phyloP scores from a whole-genome alignment of 2,797 vertebrate species.

The Gymnothorax javanicus region DNA sequence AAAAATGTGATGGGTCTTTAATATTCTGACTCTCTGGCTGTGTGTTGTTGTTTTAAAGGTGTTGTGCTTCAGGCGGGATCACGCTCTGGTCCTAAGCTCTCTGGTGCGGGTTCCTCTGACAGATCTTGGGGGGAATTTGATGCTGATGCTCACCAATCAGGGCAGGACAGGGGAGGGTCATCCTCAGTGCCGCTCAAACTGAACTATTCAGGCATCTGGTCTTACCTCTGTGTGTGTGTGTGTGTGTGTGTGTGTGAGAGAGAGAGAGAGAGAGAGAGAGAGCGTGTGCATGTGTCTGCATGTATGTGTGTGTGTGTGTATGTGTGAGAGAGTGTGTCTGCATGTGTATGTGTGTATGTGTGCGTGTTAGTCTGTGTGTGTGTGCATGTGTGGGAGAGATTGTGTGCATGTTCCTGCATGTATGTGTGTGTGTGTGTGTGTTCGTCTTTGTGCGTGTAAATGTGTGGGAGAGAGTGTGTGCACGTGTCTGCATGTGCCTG shows the following conservation, averaged over 20 bases:
- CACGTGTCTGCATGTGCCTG: neutral
- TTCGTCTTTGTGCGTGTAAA: too few species aligned
- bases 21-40: neutral
- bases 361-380: neutral
- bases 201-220: constrained; percentile 43
- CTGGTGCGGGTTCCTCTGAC: neutral
- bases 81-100: neutral
- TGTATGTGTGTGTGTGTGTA: neutral
- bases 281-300: neutral
- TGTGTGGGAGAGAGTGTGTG: too few species aligned
- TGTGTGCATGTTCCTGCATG: neutral
- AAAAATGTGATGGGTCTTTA: too few species aligned
- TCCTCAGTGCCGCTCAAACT: constrained; percentile 65
- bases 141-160: constrained; percentile 64
- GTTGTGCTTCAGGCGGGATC: neutral
- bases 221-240: constrained; percentile 24
- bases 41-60: too few species aligned
- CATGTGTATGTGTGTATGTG: neutral
- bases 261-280: neutral
- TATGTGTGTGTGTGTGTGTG: neutral
- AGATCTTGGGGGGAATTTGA: constrained; percentile 13
- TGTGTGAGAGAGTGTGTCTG: neutral
- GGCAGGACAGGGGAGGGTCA: constrained; percentile 66
- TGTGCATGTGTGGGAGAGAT: neutral
- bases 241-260: neutral